Evolutionary conservation across 2,888 invertebrate genomes (phyloP).

Genomic region (Odontomyia ornata): DNA sequence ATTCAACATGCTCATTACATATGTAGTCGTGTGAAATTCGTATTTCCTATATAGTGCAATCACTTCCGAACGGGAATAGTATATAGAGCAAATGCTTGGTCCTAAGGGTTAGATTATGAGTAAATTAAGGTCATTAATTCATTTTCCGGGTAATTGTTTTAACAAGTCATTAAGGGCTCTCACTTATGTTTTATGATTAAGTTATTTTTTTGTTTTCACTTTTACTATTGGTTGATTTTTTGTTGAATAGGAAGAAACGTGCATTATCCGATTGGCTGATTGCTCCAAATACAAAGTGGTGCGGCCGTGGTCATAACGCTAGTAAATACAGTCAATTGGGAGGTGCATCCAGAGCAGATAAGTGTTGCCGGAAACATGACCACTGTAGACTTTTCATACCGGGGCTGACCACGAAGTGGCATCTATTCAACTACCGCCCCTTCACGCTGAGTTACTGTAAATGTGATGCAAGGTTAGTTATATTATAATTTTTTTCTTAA

Average conservation of each 20-base stretch:
- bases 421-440: conserved; percentile 87
- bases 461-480: conserved; percentile 90
- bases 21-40: neutral
- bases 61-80: no score
- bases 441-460: conserved; percentile 92
- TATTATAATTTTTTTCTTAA: neutral
- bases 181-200: neutral
- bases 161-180: neutral
- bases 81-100: no score
- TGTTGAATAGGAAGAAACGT: conserved; percentile 55
- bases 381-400: conserved; percentile 86
- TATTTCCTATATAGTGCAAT: no score
- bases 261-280: conserved; percentile 72
- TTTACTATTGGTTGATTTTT: no score
- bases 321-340: conserved; percentile 84
- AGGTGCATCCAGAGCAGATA: conserved; percentile 82
- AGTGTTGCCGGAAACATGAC: conserved; percentile 90
- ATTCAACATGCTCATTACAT: neutral
- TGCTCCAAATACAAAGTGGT: conserved; percentile 93
- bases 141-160: neutral
- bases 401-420: conserved; percentile 84
- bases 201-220: no score
- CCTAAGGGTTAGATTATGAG: no score
- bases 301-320: conserved; percentile 87
- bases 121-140: no score